Conservation (phyloP, 1,140 invertebrate genomes). For the Drosophila murphyi region DNA sequence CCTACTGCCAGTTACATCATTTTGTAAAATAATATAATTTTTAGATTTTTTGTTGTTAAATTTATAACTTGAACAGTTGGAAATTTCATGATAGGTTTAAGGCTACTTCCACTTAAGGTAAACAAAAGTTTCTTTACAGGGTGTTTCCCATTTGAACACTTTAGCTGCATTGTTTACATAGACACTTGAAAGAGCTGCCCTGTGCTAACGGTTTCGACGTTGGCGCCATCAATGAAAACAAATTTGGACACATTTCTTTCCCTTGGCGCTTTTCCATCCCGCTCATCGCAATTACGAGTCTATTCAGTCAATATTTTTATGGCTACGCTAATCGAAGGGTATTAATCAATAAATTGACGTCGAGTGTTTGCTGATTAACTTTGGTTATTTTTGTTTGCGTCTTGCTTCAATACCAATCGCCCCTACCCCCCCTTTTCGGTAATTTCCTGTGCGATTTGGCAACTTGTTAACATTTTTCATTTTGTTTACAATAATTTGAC, state of each 20-base stretch:
- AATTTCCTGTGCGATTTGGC: slow-evolving; percentile 47
- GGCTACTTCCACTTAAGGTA: too few relatives aligned
- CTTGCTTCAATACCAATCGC: slow-evolving; percentile 15
- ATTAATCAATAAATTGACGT: slow-evolving; percentile 77
- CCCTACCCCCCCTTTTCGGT: not conserved
- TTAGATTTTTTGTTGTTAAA: too few relatives aligned
- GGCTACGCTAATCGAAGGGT: slow-evolving; percentile 67
- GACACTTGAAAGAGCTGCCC: slow-evolving; percentile 4
- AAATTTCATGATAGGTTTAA: too few relatives aligned
- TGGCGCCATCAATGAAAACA: slow-evolving; percentile 39
- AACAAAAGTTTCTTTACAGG: not conserved
- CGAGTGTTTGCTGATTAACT: slow-evolving; percentile 74
- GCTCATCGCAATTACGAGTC: not conserved
- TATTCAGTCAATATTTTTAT: slow-evolving; percentile 48
- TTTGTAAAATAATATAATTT: too few relatives aligned
- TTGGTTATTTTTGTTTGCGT: slow-evolving; percentile 60
- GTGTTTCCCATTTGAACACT: not conserved
- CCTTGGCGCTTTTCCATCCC: not conserved
- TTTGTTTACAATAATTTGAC: slow-evolving; percentile 45
- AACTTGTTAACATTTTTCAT: slow-evolving; percentile 63
- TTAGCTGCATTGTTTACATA: not conserved
- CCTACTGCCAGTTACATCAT: too few relatives aligned
- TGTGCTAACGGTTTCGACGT: slow-evolving; percentile 3
- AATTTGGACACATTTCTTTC: slow-evolving; percentile 14
- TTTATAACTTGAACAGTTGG: too few relatives aligned